Percentiles rank a stretch among this genome's conserved stretches.
Evolutionary conservation across 2,113 vertebrate genomes (phyloP).

Genomic region (Melanerpes formicivorus): DNA sequence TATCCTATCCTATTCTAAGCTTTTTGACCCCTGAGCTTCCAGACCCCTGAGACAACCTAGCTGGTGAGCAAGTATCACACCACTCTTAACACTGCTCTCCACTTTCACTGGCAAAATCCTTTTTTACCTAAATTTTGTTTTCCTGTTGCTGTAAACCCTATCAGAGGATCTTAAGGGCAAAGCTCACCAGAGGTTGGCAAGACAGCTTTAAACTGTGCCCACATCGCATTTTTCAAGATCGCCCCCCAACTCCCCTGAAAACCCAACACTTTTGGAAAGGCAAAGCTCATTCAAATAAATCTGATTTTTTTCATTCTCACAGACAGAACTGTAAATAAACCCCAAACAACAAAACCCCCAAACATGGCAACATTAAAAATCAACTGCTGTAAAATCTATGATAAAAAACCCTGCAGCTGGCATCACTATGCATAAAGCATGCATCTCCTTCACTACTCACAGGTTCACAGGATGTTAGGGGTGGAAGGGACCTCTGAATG

Average conservation of each 20-base stretch:
- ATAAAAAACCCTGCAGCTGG: background rate
- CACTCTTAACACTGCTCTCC: background rate
- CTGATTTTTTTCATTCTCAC: background rate
- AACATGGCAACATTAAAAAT: too few species aligned
- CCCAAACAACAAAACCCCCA: background rate
- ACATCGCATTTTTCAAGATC: background rate
- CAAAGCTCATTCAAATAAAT: background rate
- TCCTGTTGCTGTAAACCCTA: background rate
- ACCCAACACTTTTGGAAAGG: background rate
- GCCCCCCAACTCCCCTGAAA: background rate
- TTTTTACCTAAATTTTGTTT: background rate
- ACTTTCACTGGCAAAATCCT: background rate
- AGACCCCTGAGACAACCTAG: background rate
- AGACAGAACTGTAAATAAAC: background rate
- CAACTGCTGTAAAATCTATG: background rate
- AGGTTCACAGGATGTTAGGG: too few species aligned
- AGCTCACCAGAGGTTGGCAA: background rate
- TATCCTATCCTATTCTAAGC: background rate
- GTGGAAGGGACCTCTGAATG: too few species aligned
- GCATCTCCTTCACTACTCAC: background rate
- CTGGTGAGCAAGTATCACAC: background rate
- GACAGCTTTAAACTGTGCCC: background rate
- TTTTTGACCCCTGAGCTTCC: background rate
- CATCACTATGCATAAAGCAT: background rate
- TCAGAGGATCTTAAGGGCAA: background rate